These are phyloP conservation scores for Pimephales promelas DNA, from an alignment of 2,113 vertebrate species.

Conservation along the genomic window DNA sequence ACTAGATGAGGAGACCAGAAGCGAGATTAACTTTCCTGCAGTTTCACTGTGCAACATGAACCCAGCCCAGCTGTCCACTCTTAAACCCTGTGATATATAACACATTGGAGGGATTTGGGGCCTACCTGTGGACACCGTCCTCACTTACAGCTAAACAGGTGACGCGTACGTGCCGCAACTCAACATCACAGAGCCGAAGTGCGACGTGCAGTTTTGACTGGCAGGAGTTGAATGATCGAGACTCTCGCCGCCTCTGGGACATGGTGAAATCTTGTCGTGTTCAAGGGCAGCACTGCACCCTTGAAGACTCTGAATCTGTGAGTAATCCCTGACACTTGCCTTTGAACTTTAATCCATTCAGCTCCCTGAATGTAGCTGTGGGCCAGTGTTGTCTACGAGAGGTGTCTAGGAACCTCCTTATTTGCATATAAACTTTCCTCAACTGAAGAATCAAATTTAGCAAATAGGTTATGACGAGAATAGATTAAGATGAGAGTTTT, in stretches of 20 bases:
- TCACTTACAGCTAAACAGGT: neutral
- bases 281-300: slow-evolving; percentile 60
- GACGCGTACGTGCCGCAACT: neutral
- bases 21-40: slow-evolving; percentile 61
- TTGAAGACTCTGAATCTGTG: slow-evolving; percentile 78
- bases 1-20: slow-evolving; percentile 61
- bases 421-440: slow-evolving; percentile 68
- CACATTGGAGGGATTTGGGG: slow-evolving; percentile 66
- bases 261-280: slow-evolving; percentile 74
- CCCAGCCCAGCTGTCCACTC: slow-evolving; percentile 56
- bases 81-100: slow-evolving; percentile 64
- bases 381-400: slow-evolving; percentile 64
- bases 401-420: slow-evolving; percentile 72
- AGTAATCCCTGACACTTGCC: slow-evolving; percentile 74
- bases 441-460: slow-evolving; percentile 70
- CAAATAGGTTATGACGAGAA: slow-evolving; percentile 24
- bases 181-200: slow-evolving; percentile 27
- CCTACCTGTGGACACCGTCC: slow-evolving; percentile 56
- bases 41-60: slow-evolving; percentile 74
- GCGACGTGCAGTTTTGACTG: slow-evolving; percentile 62
- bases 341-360: slow-evolving; percentile 78
- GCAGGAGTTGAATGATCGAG: slow-evolving; percentile 62
- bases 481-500: slow-evolving; percentile 12
- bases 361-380: slow-evolving; percentile 61
- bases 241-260: slow-evolving; percentile 68